Evolutionary conservation across 64 coral and sea anemone genomes (phyloP).

Genomic region (Acropora tenuis): DNA sequence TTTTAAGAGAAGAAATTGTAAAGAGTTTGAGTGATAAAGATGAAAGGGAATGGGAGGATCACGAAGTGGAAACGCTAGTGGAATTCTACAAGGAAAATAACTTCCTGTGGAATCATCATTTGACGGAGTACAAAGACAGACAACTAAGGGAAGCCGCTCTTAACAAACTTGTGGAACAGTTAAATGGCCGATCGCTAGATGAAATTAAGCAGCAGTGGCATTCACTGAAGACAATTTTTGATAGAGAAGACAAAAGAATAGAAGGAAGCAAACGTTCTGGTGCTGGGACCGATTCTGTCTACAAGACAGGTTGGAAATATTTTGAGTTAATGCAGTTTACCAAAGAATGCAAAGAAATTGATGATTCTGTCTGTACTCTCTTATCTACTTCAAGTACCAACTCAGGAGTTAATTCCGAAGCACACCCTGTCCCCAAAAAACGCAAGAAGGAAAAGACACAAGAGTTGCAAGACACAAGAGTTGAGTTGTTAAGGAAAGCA

Average conservation of each 20-base stretch:
- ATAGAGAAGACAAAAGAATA: constrained; percentile 41
- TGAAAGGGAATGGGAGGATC: constrained; percentile 21
- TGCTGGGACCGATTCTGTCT: constrained; percentile 35
- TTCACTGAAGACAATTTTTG: constrained; percentile 46
- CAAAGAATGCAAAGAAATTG: constrained; percentile 43
- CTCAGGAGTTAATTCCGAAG: no score
- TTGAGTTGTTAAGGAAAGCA: constrained; percentile 49
- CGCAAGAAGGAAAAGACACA: constrained; percentile 35
- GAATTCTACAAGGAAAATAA: constrained; percentile 48
- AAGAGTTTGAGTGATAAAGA: constrained; percentile 15
- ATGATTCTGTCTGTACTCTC: constrained; percentile 17
- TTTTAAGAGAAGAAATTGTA: constrained; percentile 34
- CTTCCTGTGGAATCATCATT: constrained; percentile 8
- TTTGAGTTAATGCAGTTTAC: constrained; percentile 34
- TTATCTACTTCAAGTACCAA: constrained; percentile 14
- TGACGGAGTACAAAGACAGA: constrained; percentile 6
- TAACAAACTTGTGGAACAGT: background rate
- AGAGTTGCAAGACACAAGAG: constrained; percentile 45
- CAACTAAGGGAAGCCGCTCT: background rate
- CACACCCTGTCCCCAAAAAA: constrained; percentile 43
- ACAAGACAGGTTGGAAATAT: constrained; percentile 38
- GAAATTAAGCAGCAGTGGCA: constrained; percentile 24
- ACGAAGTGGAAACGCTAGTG: constrained; percentile 17
- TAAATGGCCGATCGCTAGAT: background rate
- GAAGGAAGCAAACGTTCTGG: constrained; percentile 45